Percentiles rank a stretch among this genome's conserved stretches.
phyloP scores from a whole-genome alignment of 2,888 invertebrate species.

The Eristalis arbustorum region DNA sequence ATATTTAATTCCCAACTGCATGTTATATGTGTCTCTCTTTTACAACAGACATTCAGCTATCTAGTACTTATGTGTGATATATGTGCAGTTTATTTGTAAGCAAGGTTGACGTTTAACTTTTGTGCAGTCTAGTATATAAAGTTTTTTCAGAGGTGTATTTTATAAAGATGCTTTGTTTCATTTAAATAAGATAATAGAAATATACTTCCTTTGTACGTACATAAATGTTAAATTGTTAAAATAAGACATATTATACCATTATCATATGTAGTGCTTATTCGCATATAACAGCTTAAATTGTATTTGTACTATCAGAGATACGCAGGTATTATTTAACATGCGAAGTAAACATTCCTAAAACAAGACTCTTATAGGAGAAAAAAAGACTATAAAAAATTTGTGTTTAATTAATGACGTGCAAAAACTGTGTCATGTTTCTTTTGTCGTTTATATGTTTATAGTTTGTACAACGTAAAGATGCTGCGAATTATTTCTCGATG shows the following conservation, averaged over 20 bases:
- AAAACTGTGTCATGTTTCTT: too few relatives aligned
- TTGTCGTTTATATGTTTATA: too few relatives aligned
- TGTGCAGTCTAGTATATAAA: background rate
- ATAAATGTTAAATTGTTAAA: background rate
- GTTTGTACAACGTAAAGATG: slow-evolving; percentile 1
- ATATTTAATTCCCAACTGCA: background rate
- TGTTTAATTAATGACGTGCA: too few relatives aligned
- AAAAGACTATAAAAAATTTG: background rate
- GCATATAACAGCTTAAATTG: background rate
- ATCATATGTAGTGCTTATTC: background rate
- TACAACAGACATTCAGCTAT: background rate
- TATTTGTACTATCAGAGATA: background rate
- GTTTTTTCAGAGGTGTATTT: background rate
- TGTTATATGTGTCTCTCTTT: background rate
- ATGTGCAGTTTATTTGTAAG: background rate
- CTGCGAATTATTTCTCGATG: slow-evolving; percentile 1
- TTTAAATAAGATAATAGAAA: too few relatives aligned
- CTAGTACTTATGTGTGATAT: background rate
- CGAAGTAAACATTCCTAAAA: background rate
- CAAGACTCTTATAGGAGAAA: background rate
- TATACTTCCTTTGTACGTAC: background rate
- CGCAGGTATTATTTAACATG: background rate
- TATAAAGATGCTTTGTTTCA: background rate
- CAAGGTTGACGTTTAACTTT: background rate
- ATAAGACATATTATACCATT: background rate